phyloP scores from a whole-genome alignment of 2,888 invertebrate genomes.

The Taphrorychus bicolor region DNA sequence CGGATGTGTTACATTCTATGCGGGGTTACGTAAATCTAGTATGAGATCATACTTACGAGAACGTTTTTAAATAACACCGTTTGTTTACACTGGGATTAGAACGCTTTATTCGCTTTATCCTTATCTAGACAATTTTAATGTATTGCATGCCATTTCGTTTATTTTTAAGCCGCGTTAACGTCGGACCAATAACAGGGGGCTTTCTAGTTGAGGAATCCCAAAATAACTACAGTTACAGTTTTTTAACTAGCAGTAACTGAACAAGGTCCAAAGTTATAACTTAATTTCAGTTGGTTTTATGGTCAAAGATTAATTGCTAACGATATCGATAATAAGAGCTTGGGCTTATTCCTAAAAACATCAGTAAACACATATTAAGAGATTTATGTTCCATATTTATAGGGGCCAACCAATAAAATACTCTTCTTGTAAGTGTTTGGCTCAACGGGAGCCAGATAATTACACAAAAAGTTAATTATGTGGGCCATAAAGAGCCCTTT shows the following conservation, averaged over 20 bases:
- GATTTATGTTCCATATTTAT: not conserved
- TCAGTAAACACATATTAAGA: not conserved
- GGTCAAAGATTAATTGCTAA: not conserved
- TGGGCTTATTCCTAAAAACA: too few relatives aligned
- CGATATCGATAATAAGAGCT: not conserved
- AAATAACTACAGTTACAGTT: too few relatives aligned
- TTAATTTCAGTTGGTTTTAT: not conserved
- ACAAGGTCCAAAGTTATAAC: not conserved
- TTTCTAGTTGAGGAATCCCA: too few relatives aligned
- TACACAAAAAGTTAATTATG: conserved; percentile 19
- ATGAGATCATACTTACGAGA: conserved; percentile 26
- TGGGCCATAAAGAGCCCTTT: not conserved
- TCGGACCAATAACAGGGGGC: too few relatives aligned
- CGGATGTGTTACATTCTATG: not conserved
- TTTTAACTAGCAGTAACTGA: not conserved
- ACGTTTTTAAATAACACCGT: conserved; percentile 10
- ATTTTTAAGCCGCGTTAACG: too few relatives aligned
- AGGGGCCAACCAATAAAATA: not conserved
- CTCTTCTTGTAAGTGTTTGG: not conserved
- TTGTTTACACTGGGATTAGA: conserved; percentile 26
- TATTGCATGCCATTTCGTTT: too few relatives aligned
- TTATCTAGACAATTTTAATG: conserved; percentile 22
- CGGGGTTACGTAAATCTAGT: conserved; percentile 9
- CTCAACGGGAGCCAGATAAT: conserved; percentile 6
- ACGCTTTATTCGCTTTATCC: conserved; percentile 9